Conservation (phyloP, 2,797 vertebrate species). For the Salarias fasciatus region DNA sequence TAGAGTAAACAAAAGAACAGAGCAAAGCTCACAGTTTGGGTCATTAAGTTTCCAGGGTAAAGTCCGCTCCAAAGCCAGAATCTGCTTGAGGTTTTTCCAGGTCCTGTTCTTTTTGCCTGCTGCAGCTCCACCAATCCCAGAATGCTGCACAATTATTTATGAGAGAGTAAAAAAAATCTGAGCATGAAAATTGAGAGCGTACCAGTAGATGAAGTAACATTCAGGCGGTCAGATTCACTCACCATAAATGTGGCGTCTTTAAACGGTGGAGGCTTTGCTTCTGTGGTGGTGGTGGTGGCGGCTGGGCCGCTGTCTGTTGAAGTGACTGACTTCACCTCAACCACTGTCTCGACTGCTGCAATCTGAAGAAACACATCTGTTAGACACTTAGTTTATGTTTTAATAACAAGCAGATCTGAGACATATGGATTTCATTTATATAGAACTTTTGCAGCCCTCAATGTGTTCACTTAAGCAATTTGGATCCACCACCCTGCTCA, state of each 20-base stretch:
- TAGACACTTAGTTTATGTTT: not conserved
- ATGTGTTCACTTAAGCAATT: too few relatives aligned
- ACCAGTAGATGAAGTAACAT: not conserved
- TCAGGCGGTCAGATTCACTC: conserved; percentile 56
- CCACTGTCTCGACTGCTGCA: conserved; percentile 73
- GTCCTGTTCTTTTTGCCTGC: conserved; percentile 98
- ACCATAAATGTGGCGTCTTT: conserved; percentile 93
- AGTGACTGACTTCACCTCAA: conserved; percentile 83
- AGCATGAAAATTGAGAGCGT: not conserved
- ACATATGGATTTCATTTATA: too few relatives aligned
- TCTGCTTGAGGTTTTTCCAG: conserved; percentile 99
- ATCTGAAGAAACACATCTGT: conserved; percentile 67
- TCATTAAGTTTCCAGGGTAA: conserved; percentile 96
- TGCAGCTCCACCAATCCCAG: conserved; percentile 94
- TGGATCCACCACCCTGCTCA: too few relatives aligned
- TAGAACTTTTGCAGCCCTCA: too few relatives aligned
- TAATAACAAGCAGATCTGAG: not conserved
- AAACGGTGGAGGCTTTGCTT: conserved; percentile 89
- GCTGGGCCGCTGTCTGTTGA: conserved; percentile 74
- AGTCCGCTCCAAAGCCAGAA: conserved; percentile 92
- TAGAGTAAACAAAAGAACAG: not conserved
- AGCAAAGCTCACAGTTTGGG: conserved; percentile 90
- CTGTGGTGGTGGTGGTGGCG: conserved; percentile 64
- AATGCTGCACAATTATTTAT: conserved; percentile 84
- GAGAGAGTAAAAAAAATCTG: not conserved